Evolutionary conservation across 2,888 invertebrate species (phyloP).

Genomic region (Ischnura elegans): DNA sequence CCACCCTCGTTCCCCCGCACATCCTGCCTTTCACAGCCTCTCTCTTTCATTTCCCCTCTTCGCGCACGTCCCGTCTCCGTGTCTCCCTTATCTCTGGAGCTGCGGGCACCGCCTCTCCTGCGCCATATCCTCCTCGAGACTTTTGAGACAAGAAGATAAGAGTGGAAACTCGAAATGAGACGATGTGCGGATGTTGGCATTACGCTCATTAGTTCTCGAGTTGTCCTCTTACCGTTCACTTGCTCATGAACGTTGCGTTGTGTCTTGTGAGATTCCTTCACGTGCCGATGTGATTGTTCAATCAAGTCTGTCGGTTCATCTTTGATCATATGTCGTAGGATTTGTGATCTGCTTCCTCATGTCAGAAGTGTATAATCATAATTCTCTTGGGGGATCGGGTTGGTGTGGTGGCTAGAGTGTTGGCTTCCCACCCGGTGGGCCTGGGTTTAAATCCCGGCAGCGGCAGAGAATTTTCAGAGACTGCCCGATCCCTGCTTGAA

Average conservation of each 20-base stretch:
- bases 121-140: not conserved
- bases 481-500: too few relatives aligned
- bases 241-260: not conserved
- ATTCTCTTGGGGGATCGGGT: too few relatives aligned
- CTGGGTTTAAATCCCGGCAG: too few relatives aligned
- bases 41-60: not conserved
- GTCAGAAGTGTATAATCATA: too few relatives aligned
- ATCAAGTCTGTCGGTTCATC: not conserved
- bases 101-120: not conserved
- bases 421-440: too few relatives aligned
- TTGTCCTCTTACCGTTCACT: not conserved
- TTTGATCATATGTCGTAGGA: too few relatives aligned
- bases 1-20: not conserved
- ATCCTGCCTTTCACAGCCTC: not conserved
- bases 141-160: not conserved
- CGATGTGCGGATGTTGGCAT: not conserved
- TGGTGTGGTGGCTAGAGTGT: too few relatives aligned
- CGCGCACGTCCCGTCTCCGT: not conserved
- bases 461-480: too few relatives aligned
- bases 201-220: not conserved
- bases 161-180: not conserved
- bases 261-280: not conserved
- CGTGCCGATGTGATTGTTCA: not conserved
- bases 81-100: not conserved
- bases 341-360: too few relatives aligned